Conservation (phyloP, 2,113 vertebrate genomes). For the Aphelocoma coerulescens region DNA sequence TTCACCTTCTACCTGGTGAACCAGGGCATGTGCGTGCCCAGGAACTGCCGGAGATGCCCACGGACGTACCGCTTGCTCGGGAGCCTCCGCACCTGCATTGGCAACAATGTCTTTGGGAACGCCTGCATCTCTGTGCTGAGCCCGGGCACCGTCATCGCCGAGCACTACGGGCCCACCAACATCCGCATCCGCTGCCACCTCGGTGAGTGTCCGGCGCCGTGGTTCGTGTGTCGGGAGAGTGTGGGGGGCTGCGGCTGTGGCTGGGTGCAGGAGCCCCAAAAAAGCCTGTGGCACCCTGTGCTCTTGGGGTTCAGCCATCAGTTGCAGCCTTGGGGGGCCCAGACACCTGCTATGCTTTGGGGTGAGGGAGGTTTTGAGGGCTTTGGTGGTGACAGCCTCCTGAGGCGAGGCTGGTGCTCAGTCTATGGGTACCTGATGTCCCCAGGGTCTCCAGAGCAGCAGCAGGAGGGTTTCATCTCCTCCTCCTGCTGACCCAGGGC, state of each 20-base stretch:
- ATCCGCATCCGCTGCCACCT: conserved; percentile 96
- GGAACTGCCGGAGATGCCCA: conserved; percentile 93
- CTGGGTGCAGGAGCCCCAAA: background rate
- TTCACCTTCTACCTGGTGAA: conserved; percentile 96
- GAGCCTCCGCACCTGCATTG: conserved; percentile 94
- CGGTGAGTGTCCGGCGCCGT: conserved; percentile 18
- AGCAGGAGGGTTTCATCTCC: background rate
- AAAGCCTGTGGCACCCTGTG: rapidly evolving
- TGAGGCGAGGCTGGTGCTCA: rapidly evolving
- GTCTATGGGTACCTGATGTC: background rate
- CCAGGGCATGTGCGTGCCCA: conserved; percentile 89
- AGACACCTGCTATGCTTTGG: background rate
- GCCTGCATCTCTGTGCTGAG: conserved; percentile 95
- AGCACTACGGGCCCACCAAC: conserved; percentile 96
- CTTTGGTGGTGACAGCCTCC: background rate
- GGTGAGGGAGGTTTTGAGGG: background rate
- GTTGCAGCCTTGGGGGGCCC: background rate
- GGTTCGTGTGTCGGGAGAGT: rapidly evolving
- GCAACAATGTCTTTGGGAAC: conserved; percentile 97
- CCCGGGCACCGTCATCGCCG: conserved; percentile 87
- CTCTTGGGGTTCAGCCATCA: background rate
- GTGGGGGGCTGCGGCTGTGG: rapidly evolving
- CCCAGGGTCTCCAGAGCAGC: background rate
- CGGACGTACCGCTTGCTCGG: conserved; percentile 93
- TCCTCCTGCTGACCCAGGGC: background rate